A percentile compares a stretch with the other conserved stretches of the same genome.
Evolutionary conservation across 2,888 invertebrate genomes (phyloP).

Genomic region (Mimumesa dahlbomi): DNA sequence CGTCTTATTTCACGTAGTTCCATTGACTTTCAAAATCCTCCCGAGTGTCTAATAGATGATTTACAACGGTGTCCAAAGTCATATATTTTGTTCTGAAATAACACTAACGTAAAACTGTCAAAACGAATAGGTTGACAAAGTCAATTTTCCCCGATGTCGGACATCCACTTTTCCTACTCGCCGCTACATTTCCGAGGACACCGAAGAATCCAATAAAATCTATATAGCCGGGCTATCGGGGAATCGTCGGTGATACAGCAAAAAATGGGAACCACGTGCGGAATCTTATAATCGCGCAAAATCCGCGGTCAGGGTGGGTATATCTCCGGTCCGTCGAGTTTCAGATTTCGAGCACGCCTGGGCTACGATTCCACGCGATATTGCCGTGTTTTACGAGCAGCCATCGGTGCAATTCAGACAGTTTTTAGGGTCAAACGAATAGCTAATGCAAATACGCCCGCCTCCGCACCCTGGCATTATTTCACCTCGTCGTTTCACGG

Average conservation of each 20-base stretch:
- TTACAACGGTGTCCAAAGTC: too few relatives aligned
- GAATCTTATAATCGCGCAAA: not conserved
- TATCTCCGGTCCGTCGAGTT: conserved; percentile 26
- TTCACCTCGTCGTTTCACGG: conserved; percentile 48
- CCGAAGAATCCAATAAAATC: too few relatives aligned
- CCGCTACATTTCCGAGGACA: too few relatives aligned
- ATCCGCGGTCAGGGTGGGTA: conserved; percentile 7
- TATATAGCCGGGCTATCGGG: not conserved
- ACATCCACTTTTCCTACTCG: too few relatives aligned
- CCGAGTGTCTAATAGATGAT: too few relatives aligned
- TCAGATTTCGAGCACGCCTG: conserved; percentile 51
- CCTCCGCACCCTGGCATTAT: conserved; percentile 53
- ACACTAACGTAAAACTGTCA: too few relatives aligned
- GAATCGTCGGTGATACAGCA: not conserved
- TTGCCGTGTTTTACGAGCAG: conserved; percentile 59
- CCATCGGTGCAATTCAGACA: conserved; percentile 60
- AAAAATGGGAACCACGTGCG: not conserved
- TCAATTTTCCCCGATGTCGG: too few relatives aligned
- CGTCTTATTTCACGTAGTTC: too few relatives aligned
- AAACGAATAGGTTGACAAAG: too few relatives aligned
- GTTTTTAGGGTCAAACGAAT: conserved; percentile 68
- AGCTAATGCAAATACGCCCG: conserved; percentile 67
- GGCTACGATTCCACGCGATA: conserved; percentile 46
- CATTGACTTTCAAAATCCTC: too few relatives aligned
- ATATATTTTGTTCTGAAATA: too few relatives aligned